These are phyloP conservation scores for Xerus inauris DNA, from an alignment of 2,113 vertebrate species.

Conservation along the genomic window DNA sequence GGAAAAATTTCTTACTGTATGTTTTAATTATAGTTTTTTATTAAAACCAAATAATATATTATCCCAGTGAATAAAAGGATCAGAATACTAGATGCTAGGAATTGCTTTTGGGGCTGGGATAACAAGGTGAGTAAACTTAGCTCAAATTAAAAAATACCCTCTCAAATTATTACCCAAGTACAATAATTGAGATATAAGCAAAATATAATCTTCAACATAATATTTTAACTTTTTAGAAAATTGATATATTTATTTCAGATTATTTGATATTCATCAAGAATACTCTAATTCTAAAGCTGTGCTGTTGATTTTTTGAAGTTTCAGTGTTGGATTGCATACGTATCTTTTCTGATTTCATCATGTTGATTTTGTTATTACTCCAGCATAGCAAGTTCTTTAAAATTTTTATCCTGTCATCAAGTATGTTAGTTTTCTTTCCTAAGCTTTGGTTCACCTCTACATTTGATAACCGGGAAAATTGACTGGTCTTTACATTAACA, in stretches of 20 bases:
- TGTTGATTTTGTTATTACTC: constrained; percentile 47
- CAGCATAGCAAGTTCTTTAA: neutral
- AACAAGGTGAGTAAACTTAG: neutral
- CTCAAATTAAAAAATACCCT: neutral
- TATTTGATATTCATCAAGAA: neutral
- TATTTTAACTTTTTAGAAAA: neutral
- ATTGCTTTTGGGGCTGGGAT: neutral
- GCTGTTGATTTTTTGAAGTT: neutral
- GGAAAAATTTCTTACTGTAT: neutral
- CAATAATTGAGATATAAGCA: neutral
- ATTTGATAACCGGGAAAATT: neutral
- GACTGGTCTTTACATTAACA: neutral
- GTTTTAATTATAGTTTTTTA: neutral
- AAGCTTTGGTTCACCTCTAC: neutral
- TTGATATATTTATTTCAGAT: neutral
- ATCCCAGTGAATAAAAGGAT: neutral
- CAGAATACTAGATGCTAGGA: neutral
- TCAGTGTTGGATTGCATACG: neutral
- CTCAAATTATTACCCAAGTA: neutral
- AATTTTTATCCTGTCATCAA: constrained; percentile 9
- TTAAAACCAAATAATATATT: neutral
- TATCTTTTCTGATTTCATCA: constrained; percentile 9
- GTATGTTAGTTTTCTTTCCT: constrained; percentile 24
- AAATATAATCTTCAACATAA: neutral
- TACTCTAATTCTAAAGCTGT: neutral